These are phyloP conservation scores for Cataglyphis altisquamis DNA, from an alignment of 2,888 invertebrate species.

Conservation along the genomic window DNA sequence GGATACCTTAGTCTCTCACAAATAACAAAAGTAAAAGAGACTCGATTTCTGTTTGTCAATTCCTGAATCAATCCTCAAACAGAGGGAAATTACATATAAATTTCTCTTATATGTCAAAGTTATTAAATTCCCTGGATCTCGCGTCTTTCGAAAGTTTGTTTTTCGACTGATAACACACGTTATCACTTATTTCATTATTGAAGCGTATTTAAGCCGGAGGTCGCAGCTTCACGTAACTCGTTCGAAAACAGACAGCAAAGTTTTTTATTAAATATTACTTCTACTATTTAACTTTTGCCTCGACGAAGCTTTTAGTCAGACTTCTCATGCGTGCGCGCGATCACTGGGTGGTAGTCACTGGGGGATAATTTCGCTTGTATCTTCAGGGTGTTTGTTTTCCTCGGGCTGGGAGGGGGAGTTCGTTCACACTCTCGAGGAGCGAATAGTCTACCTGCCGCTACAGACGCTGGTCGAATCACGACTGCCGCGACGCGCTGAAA, in stretches of 20 bases:
- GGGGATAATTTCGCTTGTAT: neutral
- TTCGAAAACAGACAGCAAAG: neutral
- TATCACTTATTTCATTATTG: conserved; percentile 25
- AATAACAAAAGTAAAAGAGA: neutral
- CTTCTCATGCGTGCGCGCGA: neutral
- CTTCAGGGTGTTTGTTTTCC: neutral
- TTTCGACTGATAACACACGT: neutral
- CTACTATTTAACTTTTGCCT: neutral
- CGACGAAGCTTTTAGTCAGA: neutral
- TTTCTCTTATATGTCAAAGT: neutral
- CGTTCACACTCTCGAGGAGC: conserved; percentile 1
- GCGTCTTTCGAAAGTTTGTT: neutral
- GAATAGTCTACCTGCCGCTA: conserved; percentile 40
- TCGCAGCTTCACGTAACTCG: neutral
- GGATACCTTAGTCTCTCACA: neutral
- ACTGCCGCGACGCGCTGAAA: conserved; percentile 64
- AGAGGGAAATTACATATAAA: neutral
- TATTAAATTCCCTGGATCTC: neutral
- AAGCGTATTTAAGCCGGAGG: neutral
- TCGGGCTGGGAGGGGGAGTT: neutral
- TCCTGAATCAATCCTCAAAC: neutral
- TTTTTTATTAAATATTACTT: neutral
- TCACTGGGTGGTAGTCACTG: neutral
- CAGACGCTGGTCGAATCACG: conserved; percentile 67
- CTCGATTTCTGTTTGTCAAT: neutral